A percentile compares a stretch with the other conserved stretches of the same genome.
Evolutionary conservation across 2,797 vertebrate species (phyloP).

Genomic region (Enteromius trimaculatus): DNA sequence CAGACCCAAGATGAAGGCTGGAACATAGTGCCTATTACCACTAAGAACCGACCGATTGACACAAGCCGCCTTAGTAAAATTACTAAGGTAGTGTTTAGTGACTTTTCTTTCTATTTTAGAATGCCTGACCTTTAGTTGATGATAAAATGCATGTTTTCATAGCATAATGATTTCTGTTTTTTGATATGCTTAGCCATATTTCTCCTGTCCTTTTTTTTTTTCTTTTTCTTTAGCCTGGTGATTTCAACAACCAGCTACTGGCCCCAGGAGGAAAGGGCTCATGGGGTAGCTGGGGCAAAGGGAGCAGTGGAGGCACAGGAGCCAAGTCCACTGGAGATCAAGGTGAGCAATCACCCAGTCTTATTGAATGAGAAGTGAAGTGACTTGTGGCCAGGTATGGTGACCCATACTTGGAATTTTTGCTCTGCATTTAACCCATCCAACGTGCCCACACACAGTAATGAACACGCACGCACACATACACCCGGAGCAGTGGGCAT

Average conservation of each 20-base stretch:
- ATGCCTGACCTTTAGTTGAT: not conserved
- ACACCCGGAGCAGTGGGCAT: no score
- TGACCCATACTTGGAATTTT: no score
- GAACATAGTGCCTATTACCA: conserved; percentile 96
- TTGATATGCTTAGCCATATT: not conserved
- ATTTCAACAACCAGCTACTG: conserved; percentile 93
- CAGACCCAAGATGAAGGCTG: conserved; percentile 93
- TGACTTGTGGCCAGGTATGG: no score
- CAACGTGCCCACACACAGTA: no score
- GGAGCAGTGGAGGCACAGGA: conserved; percentile 94
- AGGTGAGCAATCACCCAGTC: conserved; percentile 61
- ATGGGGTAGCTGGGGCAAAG: conserved; percentile 94
- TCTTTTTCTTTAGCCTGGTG: conserved; percentile 81
- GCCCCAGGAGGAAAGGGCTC: conserved; percentile 91
- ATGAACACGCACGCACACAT: no score
- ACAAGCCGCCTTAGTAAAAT: conserved; percentile 94
- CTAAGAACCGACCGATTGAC: conserved; percentile 93
- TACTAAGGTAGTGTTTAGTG: conserved; percentile 84
- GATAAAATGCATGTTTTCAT: not conserved
- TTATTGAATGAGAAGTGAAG: not conserved
- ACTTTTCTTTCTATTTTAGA: not conserved
- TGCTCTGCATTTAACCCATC: no score
- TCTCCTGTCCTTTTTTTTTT: conserved; percentile 1
- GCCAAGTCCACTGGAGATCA: conserved; percentile 83
- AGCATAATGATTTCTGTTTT: not conserved